Base-by-base conservation (phyloP, 2,888 invertebrate genomes). In the Rhodophaea formosa region DNA sequence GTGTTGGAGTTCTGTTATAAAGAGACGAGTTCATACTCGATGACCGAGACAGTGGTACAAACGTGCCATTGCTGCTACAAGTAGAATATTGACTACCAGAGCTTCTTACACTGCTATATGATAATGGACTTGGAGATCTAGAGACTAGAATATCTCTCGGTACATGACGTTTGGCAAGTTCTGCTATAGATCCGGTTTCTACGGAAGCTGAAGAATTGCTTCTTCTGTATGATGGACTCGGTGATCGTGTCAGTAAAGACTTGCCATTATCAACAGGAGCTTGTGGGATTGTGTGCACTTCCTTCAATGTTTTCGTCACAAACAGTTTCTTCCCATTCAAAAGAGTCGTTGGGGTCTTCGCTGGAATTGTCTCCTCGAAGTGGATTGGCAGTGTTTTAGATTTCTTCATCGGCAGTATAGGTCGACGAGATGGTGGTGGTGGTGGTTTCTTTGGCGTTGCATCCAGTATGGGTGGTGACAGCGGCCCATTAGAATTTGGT, bases 101-200 rank as follows among this genome's bases (percentile, higher is more conserved):
- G 67, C 91, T 91, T 62, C 80, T 75, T 14, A 84, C 65, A 57
- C 88, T 88, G 65, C 82, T 85, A 70, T 85, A 87, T 45, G 82
- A 85, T 3, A 88, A 85, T 10, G 93, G 93, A 75, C 93, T 93
- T 5, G 93, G 93, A 46, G 93, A 94, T 66, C 93, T 86, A 32
- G 92, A 92, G 35, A 88, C 79, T 14, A 88, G 72, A 7, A 84
- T 66, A 56, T 71, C 84, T 35, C 70, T 72, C 10, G 88, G 75
- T 17, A 79, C 81, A 70, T 92, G 91, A 56, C 91, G 80, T 63
- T 74, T 84, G 6, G 91, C 91, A 8, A 92, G 80, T 67, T 91
- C 92, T 54, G 90, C 85, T 61, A 92, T 92, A 5, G 90, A 90
- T 16, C 92, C 92, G 32, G 86, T 91, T 71, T 92, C 92, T 15